Evolutionary conservation across 2,888 invertebrate species (phyloP), one percentile per base, ranked within the genome.

Genomic region (Euphydryas editha): DNA sequence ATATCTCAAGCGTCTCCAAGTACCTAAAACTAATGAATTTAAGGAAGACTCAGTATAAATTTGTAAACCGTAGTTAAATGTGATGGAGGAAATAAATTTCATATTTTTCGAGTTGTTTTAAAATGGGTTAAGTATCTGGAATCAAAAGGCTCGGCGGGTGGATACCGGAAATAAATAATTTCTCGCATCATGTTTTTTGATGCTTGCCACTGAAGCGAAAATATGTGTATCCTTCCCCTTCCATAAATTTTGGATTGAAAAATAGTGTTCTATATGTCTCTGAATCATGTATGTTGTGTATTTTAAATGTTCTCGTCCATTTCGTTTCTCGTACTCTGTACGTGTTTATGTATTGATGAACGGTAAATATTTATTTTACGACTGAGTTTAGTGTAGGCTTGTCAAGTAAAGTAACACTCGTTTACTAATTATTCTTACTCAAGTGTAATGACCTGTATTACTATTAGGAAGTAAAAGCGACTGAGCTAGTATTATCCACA

Each of bases 1-100:
- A 63, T 70, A 70, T 67, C 62, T 65, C 64, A 67, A 58, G 61
- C 65, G 61, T 62, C 59, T 46, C 62, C 65, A 18, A 62, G 68
- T 47, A 62, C 47, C 61, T 62, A 65, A 62, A 65, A 65, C 62
- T 46, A 65, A 54, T 59, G 68, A 68, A 65, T 68, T 36, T 54
- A 36, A 36, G 54, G 54, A 36, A 54, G 36, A 54, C 36, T 54
- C 54, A 54, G 54, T 17, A 17, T 30, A 54, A 54, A 54, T 54
- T 47, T 54, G n/a, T 24, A 15, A 36, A 54, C 30, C 54, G 36
- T 17, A 54, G 30, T 54, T 54, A 17, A 30, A 54, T 54, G n/a
- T 36, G 21, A 24, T 15, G 24, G 15, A 54, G 17, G n/a, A 36
- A 47, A 36, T 36, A 54, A 36, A 36, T 54, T 54, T 36, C n/a